Evolutionary conservation across 2,113 vertebrate genomes (phyloP).

Genomic region (Agelaius tricolor): DNA sequence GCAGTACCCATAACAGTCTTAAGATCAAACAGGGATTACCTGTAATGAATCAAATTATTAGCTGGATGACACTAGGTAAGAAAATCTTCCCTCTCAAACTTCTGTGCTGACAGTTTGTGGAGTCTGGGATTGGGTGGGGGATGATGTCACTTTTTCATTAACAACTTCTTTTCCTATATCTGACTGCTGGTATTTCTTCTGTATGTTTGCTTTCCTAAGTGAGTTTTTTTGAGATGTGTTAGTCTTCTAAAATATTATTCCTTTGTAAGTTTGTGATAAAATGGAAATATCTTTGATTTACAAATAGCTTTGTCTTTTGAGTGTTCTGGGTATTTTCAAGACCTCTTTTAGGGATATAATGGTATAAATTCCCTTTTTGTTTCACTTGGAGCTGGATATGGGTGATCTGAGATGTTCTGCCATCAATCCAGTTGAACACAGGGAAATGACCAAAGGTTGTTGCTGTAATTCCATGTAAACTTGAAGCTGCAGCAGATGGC

Average conservation of each 20-base stretch:
- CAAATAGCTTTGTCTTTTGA: neutral
- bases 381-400: neutral
- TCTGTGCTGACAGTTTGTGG: neutral
- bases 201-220: neutral
- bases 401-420: neutral
- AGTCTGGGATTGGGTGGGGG: neutral
- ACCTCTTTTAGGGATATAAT: neutral
- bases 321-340: neutral
- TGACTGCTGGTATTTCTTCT: neutral
- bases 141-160: neutral
- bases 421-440: neutral
- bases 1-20: constrained; percentile 87
- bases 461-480: neutral
- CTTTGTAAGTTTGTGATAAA: neutral
- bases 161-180: neutral
- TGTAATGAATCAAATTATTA: constrained; percentile 85
- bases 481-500: neutral
- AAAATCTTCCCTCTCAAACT: neutral
- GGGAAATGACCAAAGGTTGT: neutral
- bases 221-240: neutral
- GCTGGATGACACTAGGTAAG: constrained; percentile 91
- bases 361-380: neutral
- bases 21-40: constrained; percentile 87
- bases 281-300: neutral
- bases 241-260: neutral